phyloP scores from a whole-genome alignment of 2,888 invertebrate genomes.

The Phengaris alcon region DNA sequence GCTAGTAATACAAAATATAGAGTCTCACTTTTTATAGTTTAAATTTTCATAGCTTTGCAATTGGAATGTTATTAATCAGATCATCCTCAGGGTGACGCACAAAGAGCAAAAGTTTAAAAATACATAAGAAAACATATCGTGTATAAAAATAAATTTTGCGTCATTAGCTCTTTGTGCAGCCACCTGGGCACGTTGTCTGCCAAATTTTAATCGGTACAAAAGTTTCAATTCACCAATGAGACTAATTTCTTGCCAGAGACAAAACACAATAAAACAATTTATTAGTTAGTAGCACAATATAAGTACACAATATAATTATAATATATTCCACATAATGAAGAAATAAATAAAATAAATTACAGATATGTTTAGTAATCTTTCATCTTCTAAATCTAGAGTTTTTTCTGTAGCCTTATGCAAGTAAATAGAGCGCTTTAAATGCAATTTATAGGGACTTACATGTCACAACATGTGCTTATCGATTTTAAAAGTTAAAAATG shows the following conservation, averaged over 20 bases:
- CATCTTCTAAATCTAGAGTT: neutral
- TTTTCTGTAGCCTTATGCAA: neutral
- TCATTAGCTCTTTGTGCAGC: conserved; percentile 30
- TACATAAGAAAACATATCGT: conserved; percentile 34
- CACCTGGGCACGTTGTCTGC: conserved; percentile 32
- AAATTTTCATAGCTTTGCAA: neutral
- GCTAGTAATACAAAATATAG: conserved; percentile 25
- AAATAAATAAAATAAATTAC: neutral
- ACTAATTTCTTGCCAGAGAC: neutral
- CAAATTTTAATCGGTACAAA: conserved; percentile 32
- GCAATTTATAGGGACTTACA: neutral
- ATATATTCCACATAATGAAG: neutral
- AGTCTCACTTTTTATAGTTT: neutral
- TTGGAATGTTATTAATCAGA: conserved; percentile 22
- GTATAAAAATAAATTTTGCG: conserved; percentile 35
- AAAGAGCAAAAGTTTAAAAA: conserved; percentile 26
- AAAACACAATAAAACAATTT: conserved; percentile 12
- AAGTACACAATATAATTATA: too few relatives aligned
- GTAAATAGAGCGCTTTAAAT: conserved; percentile 10
- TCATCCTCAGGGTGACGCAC: conserved; percentile 19
- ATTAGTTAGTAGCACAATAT: neutral
- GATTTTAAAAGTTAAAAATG: neutral
- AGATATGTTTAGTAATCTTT: neutral
- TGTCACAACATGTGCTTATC: neutral
- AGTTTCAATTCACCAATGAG: conserved; percentile 30